Conservation (phyloP, 2,888 invertebrate genomes). For the Drosophila maculinotata region DNA sequence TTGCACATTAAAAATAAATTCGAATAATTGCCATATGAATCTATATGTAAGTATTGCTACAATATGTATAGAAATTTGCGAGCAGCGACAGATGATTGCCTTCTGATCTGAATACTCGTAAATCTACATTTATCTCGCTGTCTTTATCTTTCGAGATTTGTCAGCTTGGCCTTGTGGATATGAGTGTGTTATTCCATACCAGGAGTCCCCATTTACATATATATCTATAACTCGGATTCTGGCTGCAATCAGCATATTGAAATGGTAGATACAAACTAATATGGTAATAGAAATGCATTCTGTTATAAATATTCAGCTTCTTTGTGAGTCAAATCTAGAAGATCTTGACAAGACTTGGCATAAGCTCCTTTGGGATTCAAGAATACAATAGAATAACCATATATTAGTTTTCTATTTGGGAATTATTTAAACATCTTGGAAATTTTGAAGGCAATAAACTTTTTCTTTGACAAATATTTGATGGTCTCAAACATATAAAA, state of each 20-base stretch:
- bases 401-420: too few relatives aligned
- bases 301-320: constrained; percentile 6
- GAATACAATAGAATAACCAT: too few relatives aligned
- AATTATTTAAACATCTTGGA: not conserved
- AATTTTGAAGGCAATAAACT: not conserved
- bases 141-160: constrained; percentile 14
- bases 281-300: constrained; percentile 12
- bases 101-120: constrained; percentile 28
- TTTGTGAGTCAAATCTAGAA: constrained; percentile 1
- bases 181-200: constrained; percentile 6
- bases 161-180: constrained; percentile 13
- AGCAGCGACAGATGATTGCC: constrained; percentile 25
- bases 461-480: not conserved
- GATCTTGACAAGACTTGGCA: not conserved
- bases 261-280: constrained; percentile 4
- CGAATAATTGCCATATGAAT: constrained; percentile 69
- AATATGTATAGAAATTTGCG: constrained; percentile 6
- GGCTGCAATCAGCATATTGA: constrained; percentile 10
- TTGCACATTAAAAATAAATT: constrained; percentile 74
- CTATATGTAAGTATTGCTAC: constrained; percentile 22
- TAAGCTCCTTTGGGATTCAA: too few relatives aligned
- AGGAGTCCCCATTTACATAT: constrained; percentile 16
- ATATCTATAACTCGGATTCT: constrained; percentile 1
- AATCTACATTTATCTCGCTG: constrained; percentile 34
- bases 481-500: constrained; percentile 1